phyloP scores from a whole-genome alignment of 2,113 vertebrate species.

The Galbula dea region DNA sequence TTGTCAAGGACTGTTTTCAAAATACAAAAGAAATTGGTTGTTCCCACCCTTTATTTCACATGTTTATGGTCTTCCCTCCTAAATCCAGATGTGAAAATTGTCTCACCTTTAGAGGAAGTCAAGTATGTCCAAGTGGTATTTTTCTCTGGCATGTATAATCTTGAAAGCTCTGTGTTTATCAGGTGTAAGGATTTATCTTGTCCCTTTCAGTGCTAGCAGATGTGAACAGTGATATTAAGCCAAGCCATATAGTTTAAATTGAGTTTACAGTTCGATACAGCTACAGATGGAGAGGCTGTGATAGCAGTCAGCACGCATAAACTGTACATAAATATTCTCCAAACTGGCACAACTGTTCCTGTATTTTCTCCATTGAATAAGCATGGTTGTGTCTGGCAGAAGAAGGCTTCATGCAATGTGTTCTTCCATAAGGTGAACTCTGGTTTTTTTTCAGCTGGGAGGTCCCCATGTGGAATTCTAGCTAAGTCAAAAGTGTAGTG shows the following conservation, averaged over 20 bases:
- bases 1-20: neutral
- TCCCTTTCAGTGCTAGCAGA: neutral
- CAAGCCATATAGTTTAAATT: neutral
- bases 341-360: neutral
- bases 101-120: neutral
- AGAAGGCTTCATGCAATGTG: neutral
- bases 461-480: neutral
- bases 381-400: neutral
- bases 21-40: neutral
- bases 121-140: neutral
- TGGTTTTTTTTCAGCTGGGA: neutral
- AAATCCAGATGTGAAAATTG: neutral
- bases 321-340: neutral
- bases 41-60: neutral
- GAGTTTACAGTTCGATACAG: neutral
- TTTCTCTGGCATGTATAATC: neutral
- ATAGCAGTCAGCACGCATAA: neutral
- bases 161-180: neutral
- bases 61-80: neutral
- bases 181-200: neutral
- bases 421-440: neutral
- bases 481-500: conserved; percentile 27
- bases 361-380: neutral
- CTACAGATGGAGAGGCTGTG: neutral
- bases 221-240: neutral